Evolutionary conservation across 2,797 vertebrate species (phyloP).

Genomic region (Ambastaia sidthimunki): DNA sequence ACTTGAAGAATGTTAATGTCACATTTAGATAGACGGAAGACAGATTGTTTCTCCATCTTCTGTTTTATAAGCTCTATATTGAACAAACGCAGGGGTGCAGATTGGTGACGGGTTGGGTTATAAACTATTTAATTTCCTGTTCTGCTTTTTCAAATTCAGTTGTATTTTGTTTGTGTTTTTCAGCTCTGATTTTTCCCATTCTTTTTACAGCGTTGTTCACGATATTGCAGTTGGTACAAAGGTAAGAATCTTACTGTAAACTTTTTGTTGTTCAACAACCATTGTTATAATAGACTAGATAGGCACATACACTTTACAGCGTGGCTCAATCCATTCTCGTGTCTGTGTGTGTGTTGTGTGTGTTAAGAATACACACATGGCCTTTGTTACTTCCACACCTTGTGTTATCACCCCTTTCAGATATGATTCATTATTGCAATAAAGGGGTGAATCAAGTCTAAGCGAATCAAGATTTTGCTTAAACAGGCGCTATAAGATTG

Average conservation of each 20-base stretch:
- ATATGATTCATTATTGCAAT: not conserved
- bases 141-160: slow-evolving; percentile 50
- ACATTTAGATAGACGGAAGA: not conserved
- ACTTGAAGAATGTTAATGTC: too few species aligned
- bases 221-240: slow-evolving; percentile 99
- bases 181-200: slow-evolving; percentile 64
- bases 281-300: too few species aligned
- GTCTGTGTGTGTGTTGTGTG: too few species aligned
- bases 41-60: not conserved
- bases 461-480: not conserved
- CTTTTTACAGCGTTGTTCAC: slow-evolving; percentile 91
- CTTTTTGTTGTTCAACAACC: too few species aligned
- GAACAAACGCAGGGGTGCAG: too few species aligned
- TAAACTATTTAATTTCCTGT: not conserved
- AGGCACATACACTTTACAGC: not conserved
- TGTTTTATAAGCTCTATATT: too few species aligned
- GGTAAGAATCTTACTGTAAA: slow-evolving; percentile 79
- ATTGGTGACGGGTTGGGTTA: not conserved
- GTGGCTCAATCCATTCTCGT: not conserved
- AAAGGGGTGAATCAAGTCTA: not conserved
- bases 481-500: not conserved
- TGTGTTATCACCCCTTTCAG: not conserved
- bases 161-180: slow-evolving; percentile 64
- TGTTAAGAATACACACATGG: not conserved
- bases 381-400: slow-evolving; percentile 8